Evolutionary conservation across 2,113 vertebrate genomes (phyloP).

Genomic region (Myrmecophaga tridactyla): DNA sequence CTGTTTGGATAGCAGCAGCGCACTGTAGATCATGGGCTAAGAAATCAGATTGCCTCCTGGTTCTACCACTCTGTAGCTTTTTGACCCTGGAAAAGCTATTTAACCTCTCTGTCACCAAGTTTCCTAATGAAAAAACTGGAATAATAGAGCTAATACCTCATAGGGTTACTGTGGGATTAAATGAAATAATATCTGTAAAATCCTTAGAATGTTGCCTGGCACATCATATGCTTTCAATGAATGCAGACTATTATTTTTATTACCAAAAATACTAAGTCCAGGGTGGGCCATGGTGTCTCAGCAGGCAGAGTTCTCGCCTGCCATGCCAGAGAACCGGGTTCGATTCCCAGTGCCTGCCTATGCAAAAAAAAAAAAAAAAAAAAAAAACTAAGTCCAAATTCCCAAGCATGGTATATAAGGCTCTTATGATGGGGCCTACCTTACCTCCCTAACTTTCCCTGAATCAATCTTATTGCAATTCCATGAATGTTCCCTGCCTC

Average conservation of each 20-base stretch:
- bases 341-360: no score
- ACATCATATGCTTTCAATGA: neutral
- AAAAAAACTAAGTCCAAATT: no score
- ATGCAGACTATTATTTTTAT: neutral
- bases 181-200: neutral
- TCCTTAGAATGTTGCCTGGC: conserved; percentile 9
- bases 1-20: neutral
- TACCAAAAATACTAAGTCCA: neutral
- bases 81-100: neutral
- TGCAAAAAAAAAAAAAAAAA: no score
- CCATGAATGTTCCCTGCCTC: neutral
- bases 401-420: neutral
- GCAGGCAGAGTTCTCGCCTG: no score
- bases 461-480: neutral
- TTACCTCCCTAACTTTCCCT: neutral
- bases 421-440: neutral
- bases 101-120: neutral
- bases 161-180: neutral
- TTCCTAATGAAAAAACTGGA: neutral
- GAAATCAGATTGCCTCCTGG: neutral
- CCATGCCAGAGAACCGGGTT: no score
- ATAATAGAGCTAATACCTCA: neutral
- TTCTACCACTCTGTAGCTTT: neutral
- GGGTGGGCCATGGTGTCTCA: no score
- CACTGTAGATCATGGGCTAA: neutral